Evolutionary conservation across 2,113 vertebrate species (phyloP), one percentile per base, ranked within the genome.

Genomic region (Hippocampus zosterae): DNA sequence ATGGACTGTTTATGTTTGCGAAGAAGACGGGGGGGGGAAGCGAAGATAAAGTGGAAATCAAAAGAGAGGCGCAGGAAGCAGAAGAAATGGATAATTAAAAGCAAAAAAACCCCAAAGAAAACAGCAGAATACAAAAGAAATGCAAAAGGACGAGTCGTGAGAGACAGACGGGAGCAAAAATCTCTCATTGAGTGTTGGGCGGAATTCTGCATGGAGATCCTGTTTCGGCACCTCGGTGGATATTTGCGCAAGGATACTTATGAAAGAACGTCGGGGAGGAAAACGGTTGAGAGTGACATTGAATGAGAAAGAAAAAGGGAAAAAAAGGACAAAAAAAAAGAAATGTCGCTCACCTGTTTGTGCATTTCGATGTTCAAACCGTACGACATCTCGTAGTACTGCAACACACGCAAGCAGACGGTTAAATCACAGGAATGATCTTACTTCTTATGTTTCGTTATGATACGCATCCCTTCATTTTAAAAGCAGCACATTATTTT

Each of bases 351-450:
- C 91, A 98, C 96, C 96, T 98, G 96, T 89, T 98, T 98, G 89
- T 98, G 96, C 96, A 98, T 98, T 92, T 60, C 57, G 16, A 60
- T 60, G 57, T 60, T 60, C 27, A 60, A 29, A 13, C 96, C 96
- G 76, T 98, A 98, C 76, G 96, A 98, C 96, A 98, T 98, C 90
- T 98, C 96, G 4, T 98, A 98, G 92, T 98, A 98, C 96, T 98
- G 91, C 78, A 90, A 93, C 80, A 90, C 10, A 86, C 13, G 82
- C 12, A 50, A 61, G 29, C 27, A 29, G 2, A 5, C 4, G 2
- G 23, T 25, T 10, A 2, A 50, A 50, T 50, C 46, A 48, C 15
- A 48, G 8, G 10, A 42, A 42, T 8, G 41, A 42, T 42, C 8
- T 42, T 42, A 42, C 8, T 11, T 8, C 41, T 11, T 37, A 37